A percentile compares a stretch with the other conserved stretches of the same genome.
phyloP scores from a whole-genome alignment of 1,140 invertebrate species.

The Habropoda laboriosa region DNA sequence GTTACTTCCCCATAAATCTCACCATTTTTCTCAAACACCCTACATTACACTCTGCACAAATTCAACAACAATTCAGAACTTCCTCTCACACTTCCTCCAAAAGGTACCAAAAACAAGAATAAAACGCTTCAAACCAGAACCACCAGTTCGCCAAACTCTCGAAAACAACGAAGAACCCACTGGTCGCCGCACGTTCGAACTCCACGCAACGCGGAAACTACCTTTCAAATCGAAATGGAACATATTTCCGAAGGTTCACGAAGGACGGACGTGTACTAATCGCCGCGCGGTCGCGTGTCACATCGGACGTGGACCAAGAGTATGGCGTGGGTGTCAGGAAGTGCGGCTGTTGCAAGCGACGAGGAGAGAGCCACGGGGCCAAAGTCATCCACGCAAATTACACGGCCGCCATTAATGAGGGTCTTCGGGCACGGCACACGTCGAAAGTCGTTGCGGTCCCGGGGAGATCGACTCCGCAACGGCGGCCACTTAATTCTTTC shows the following conservation, averaged over 20 bases:
- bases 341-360: constrained; percentile 34
- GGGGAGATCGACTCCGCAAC: constrained; percentile 58
- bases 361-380: constrained; percentile 42
- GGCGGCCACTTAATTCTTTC: constrained; percentile 60
- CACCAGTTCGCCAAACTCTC: too few species aligned
- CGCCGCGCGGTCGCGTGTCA: constrained; percentile 64
- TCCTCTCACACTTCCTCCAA: too few species aligned
- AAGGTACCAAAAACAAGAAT: too few species aligned
- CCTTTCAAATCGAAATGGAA: too few species aligned
- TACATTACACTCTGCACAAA: too few species aligned
- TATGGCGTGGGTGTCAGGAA: constrained; percentile 68
- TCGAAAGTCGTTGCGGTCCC: constrained; percentile 65
- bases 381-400: constrained; percentile 74
- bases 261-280: constrained; percentile 57
- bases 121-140: too few species aligned
- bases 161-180: too few species aligned
- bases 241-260: background rate
- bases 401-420: constrained; percentile 73
- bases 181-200: too few species aligned
- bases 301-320: constrained; percentile 34
- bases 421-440: constrained; percentile 63
- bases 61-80: too few species aligned
- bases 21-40: too few species aligned
- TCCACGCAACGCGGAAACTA: too few species aligned
- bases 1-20: too few species aligned